These are phyloP conservation scores for Belonocnema kinseyi DNA, from an alignment of 1,140 invertebrate species.

Conservation along the genomic window DNA sequence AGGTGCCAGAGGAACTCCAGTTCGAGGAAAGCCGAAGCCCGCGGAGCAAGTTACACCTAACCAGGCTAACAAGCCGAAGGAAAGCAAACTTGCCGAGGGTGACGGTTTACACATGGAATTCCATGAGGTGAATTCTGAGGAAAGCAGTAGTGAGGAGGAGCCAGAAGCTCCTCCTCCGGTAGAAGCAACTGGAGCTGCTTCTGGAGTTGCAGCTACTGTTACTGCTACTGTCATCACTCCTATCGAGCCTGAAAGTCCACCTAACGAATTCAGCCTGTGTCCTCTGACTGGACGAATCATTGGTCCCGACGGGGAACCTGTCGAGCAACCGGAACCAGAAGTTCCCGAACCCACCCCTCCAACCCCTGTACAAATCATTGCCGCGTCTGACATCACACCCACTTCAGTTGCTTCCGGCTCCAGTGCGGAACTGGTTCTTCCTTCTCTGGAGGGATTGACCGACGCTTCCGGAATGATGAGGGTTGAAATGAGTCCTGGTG, in stretches of 20 bases:
- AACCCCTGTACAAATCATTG: slow-evolving; percentile 41
- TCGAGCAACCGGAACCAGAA: slow-evolving; percentile 65
- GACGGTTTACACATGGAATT: slow-evolving; percentile 75
- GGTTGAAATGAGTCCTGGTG: slow-evolving; percentile 82
- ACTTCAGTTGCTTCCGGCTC: slow-evolving; percentile 34
- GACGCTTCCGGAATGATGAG: slow-evolving; percentile 82
- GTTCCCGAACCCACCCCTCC: slow-evolving; percentile 41
- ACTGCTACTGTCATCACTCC: slow-evolving; percentile 74
- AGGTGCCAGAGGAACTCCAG: slow-evolving; percentile 44
- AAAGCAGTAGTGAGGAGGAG: slow-evolving; percentile 77
- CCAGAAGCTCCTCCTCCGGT: slow-evolving; percentile 77
- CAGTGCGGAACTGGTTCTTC: slow-evolving; percentile 64
- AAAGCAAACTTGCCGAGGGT: slow-evolving; percentile 72
- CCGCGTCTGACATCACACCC: background rate
- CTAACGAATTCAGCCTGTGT: slow-evolving; percentile 81
- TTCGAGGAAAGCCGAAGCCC: slow-evolving; percentile 55
- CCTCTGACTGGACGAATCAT: slow-evolving; percentile 82
- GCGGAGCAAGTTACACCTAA: slow-evolving; percentile 36
- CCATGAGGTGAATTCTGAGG: slow-evolving; percentile 71
- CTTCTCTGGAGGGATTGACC: slow-evolving; percentile 66
- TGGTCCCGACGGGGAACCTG: slow-evolving; percentile 82
- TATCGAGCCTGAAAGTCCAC: slow-evolving; percentile 79
- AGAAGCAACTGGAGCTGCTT: slow-evolving; percentile 75
- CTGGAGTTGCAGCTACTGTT: slow-evolving; percentile 76
- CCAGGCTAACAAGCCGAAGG: slow-evolving; percentile 62